Base-by-base conservation (phyloP, 2,797 vertebrate species). In the Sus cebifrons region DNA sequence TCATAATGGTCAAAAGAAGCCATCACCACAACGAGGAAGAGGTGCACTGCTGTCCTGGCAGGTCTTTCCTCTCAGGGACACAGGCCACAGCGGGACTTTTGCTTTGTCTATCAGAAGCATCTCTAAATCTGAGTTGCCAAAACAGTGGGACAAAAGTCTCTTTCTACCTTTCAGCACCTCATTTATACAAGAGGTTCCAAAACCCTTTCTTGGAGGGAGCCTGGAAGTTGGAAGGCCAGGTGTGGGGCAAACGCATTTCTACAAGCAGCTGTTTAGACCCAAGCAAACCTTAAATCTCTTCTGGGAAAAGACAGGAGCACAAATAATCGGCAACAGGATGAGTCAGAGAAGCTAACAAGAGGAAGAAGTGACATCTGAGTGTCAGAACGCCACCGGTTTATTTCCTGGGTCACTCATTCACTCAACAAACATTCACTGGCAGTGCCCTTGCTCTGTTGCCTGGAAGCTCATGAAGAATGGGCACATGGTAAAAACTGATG, bases 1-100 rank as follows among this genome's bases (percentile, higher is more conserved):
- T 8, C 4, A 0, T 6, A 6, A 20, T 0, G 65, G 18, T 7
- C 21, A 73, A 56, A n/a, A 18, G 0, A 15, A 60, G 23, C 27
- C 21, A 0, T 27, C 52, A 4, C 16, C 3, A 58, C 86, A 65
- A 62, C 1, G 4, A 68, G 12, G 13, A 32, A 18, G 86, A 29
- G 2, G 6, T 0, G 1, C 1, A 4, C 0, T 77, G 27, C 32
- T 5, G 0, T 1, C 36, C 49, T 32, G 54, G 1, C 20, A 0
- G 27, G 64, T 36, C 90, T 89, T 77, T 74, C 89, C 64, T 74
- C 75, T 82, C 2, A 8, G 82, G 62, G 40, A 73, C 86, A 32
- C 6, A 67, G 36, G 56, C 44, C 67, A 62, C 2, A 1, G n/a
- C 0, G 4, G 44, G 56, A 85, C 18, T 44, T 84, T 5, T 21